Evolutionary conservation across 2,888 invertebrate species (phyloP).

Genomic region (Mesorhabditis belari): DNA sequence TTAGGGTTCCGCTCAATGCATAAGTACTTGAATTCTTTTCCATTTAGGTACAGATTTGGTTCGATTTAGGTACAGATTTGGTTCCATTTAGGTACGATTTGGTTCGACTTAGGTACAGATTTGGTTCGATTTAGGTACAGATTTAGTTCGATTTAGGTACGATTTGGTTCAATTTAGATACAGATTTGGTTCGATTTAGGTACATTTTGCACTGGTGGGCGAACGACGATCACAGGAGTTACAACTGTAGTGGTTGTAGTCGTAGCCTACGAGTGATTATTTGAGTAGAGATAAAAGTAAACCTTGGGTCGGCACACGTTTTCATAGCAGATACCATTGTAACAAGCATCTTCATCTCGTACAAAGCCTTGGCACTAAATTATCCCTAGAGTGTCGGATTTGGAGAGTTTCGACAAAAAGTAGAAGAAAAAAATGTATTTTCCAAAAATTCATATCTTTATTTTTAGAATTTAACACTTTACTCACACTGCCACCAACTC

Average conservation of each 20-base stretch:
- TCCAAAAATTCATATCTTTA: background rate
- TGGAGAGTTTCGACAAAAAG: too few relatives aligned
- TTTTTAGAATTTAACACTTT: constrained; percentile 17
- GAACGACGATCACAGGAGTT: constrained; percentile 5
- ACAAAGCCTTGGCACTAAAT: background rate
- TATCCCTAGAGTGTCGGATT: too few relatives aligned
- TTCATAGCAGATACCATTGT: constrained; percentile 34
- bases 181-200: background rate
- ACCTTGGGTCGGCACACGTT: constrained; percentile 32
- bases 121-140: too few relatives aligned
- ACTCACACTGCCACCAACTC: constrained; percentile 38
- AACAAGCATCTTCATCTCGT: constrained; percentile 34
- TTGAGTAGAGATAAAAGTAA: background rate
- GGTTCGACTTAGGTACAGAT: too few relatives aligned
- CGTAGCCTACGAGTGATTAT: too few relatives aligned
- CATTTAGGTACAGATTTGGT: too few relatives aligned
- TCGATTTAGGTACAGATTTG: too few relatives aligned
- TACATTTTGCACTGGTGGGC: background rate
- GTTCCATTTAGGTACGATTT: too few relatives aligned
- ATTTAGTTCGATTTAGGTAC: too few relatives aligned
- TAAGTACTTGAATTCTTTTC: too few relatives aligned
- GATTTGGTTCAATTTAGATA: too few relatives aligned
- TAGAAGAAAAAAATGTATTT: background rate
- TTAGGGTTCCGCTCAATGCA: too few relatives aligned
- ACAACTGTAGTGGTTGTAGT: constrained; percentile 3